Evolutionary conservation across 2,888 invertebrate species (phyloP), one percentile per base, ranked within the genome.

Genomic region (Erynnis tages): DNA sequence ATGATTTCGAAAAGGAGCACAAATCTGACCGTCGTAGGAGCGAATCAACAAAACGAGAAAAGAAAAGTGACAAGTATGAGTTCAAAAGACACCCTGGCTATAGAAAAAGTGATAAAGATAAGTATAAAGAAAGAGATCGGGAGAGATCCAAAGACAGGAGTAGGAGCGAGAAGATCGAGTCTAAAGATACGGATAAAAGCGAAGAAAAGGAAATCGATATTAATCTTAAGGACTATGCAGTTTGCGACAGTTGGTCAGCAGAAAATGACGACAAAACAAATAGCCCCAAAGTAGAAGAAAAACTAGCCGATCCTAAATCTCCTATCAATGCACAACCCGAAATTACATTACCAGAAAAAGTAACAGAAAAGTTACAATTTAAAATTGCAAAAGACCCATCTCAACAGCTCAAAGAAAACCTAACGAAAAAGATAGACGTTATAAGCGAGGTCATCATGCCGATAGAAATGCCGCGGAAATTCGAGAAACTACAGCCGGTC

Each of bases 191-290:
- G 6, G 57, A 62, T 44, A 61, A 62, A 43, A 45, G 38, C n/a
- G 2, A 43, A 11, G 64, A 61, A 2, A 71, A 65, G 49, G 90
- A 86, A 61, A 69, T 86, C 7, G 74, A 84, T 44, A 79, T 86
- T 0, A 76, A 84, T 63, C 69, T 89, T 8, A 81, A 71, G 54
- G 90, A 89, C 62, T 89, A 80, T 55, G 68, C 90, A 32, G 76
- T 90, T 8, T 90, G 90, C 54, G 90, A 90, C 48, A 90, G 89
- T 59, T 90, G 90, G 90, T 89, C 90, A 2, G 60, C 84, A 10
- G 89, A 89, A 19, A 85, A 81, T 38, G 89, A 88, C 7, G 85
- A 86, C 2, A 86, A 79, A 64, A 70, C 63, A 4, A 69, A 62
- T 25, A 68, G 61, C 27, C 86, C 84, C 0, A 75, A 70, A 58